Evolutionary conservation across 2,113 vertebrate genomes (phyloP), one percentile per base, ranked within the genome.

Genomic region (Campylorhamphus procurvoides): DNA sequence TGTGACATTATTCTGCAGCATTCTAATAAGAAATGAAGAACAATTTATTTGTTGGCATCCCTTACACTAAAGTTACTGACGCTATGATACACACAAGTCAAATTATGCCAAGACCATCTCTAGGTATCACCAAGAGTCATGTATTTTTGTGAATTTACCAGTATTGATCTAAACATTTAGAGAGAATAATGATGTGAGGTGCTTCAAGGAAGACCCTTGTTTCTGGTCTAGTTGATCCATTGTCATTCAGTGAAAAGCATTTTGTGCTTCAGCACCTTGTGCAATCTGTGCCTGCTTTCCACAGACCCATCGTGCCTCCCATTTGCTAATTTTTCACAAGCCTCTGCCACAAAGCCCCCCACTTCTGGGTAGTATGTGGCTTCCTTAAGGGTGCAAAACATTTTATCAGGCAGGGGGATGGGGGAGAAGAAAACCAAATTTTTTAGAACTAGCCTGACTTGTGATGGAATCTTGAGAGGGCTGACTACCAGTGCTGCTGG

Each of bases 231-330:
- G 31, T 25, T 82, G 40, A 77, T n/a, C 6, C 1, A 17, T 22
- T 4, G 13, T 66, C 0, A 0, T 60, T n/a, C 23, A n/a, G 24
- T 10, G 16, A 81, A n/a, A 29, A 77, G 47, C 5, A 4, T 84
- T 87, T 84, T 91, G 40, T 81, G 22, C 37, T 77, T 84, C 44
- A 20, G 10, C 50, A 13, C 49, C 50, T 83, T 9, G 14, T 72
- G 9, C 9, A 11, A 3, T 66, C 14, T 8, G 10, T 79, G 18
- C 24, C 72, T 69, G 23, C 68, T 60, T 5, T 40, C 15, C 10
- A 1, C 83, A 58, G 71, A 76, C 18, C 27, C 60, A 40, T 59
- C 77, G 35, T 39, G 13, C 49, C 40, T 62, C 56, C 31, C 31
- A 8, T 68, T 68, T 72, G 47, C 39, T 24, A 2, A 40, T 84